Conservation (phyloP, 2,113 vertebrate species). For the Melospiza melodia region DNA sequence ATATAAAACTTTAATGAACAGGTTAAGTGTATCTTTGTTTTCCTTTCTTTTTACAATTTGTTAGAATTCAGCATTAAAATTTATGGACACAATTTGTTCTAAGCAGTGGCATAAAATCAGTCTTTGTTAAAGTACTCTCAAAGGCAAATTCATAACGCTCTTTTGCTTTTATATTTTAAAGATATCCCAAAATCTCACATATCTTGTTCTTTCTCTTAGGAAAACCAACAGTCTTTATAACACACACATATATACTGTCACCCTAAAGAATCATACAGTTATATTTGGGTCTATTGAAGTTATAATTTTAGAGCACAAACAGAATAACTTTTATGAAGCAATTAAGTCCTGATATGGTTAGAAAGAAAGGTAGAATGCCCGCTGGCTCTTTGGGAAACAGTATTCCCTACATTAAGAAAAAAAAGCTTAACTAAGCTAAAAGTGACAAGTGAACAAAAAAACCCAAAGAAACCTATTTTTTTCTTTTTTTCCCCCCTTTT, state of each 20-base stretch:
- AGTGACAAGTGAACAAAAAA: not conserved
- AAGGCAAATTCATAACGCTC: not conserved
- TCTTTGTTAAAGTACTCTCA: not conserved
- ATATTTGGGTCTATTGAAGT: not conserved
- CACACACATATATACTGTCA: not conserved
- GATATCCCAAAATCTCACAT: not conserved
- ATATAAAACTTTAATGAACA: not conserved
- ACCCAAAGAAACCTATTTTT: rapidly evolving
- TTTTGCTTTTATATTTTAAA: not conserved
- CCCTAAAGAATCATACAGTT: not conserved
- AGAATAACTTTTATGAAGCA: not conserved
- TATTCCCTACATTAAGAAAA: not conserved
- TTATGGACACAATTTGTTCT: not conserved
- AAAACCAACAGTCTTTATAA: not conserved
- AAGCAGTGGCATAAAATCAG: not conserved
- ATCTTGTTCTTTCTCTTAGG: not conserved
- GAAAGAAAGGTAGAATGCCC: not conserved
- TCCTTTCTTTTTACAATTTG: not conserved
- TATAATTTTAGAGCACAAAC: not conserved
- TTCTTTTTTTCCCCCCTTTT: no score
- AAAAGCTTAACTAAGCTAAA: not conserved
- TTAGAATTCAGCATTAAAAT: not conserved
- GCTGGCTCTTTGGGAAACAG: not conserved
- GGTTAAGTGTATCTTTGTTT: rapidly evolving
- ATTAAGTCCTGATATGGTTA: not conserved